These are phyloP conservation scores for Strigamia transsilvanica DNA, from an alignment of 2,888 invertebrate species.

Conservation along the genomic window DNA sequence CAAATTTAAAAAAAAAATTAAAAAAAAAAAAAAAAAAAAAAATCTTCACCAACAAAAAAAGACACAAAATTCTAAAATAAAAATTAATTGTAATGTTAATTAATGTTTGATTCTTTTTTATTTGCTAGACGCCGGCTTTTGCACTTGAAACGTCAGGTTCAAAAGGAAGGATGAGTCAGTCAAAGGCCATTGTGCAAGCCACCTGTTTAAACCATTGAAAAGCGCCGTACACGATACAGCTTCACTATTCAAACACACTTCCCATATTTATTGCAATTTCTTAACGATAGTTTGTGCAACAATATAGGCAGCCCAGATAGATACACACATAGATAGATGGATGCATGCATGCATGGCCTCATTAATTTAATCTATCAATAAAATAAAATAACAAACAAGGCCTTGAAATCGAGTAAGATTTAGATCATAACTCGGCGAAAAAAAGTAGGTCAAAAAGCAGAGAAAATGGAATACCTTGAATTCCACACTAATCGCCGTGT, in stretches of 20 bases:
- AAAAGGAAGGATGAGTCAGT: background rate
- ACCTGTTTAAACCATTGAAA: background rate
- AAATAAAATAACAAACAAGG: background rate
- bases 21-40: too few relatives aligned
- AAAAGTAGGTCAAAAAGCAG: conserved; percentile 9
- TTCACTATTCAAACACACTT: conserved; percentile 1
- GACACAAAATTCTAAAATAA: background rate
- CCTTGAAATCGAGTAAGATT: background rate
- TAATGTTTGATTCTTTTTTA: background rate
- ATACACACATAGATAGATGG: background rate
- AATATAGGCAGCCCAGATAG: background rate
- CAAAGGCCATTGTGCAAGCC: background rate
- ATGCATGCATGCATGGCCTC: background rate
- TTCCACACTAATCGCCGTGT: conserved; percentile 37
- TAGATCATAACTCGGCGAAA: background rate
- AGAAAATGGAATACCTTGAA: conserved; percentile 16
- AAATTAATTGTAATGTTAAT: background rate
- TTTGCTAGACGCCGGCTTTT: background rate
- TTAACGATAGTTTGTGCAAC: background rate
- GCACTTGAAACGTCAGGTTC: background rate
- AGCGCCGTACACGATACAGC: background rate
- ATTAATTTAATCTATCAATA: conserved; percentile 25
- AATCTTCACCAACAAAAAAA: too few relatives aligned
- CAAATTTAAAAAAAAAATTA: too few relatives aligned
- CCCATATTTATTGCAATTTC: background rate